phyloP scores from a whole-genome alignment of 2,888 invertebrate species.

The Microplitis deprimator region DNA sequence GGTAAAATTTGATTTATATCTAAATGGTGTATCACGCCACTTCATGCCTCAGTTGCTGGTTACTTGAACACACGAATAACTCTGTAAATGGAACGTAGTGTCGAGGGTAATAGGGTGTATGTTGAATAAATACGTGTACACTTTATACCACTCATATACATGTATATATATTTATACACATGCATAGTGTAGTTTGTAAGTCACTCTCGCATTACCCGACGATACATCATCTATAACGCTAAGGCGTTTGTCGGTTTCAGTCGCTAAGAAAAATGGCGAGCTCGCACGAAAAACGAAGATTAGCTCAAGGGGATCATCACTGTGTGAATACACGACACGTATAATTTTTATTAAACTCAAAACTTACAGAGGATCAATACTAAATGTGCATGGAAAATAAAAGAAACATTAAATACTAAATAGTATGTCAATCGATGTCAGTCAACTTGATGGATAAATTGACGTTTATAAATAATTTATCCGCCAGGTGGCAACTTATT shows the following conservation, averaged over 20 bases:
- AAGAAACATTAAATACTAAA: too few species aligned
- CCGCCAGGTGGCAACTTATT: too few species aligned
- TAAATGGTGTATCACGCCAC: conserved; percentile 50
- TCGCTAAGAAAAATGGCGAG: conserved; percentile 58
- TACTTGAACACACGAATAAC: conserved; percentile 14
- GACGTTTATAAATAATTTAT: too few species aligned
- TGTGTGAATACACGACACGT: conserved; percentile 44
- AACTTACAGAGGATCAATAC: conserved; percentile 33
- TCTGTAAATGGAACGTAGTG: neutral
- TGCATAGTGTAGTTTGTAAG: neutral
- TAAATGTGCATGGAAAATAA: neutral
- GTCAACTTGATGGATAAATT: too few species aligned
- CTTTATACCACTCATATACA: neutral
- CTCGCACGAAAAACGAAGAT: conserved; percentile 58
- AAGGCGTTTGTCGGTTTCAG: conserved; percentile 37
- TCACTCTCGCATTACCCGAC: conserved; percentile 46
- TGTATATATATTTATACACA: neutral
- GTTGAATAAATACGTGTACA: conserved; percentile 13
- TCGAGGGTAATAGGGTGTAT: conserved; percentile 13
- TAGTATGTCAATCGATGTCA: too few species aligned
- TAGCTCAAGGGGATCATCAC: conserved; percentile 55
- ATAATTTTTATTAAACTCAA: conserved; percentile 53
- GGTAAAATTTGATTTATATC: conserved; percentile 50
- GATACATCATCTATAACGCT: conserved; percentile 48
- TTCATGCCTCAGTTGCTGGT: conserved; percentile 42